A percentile compares a stretch with the other conserved stretches of the same genome.
phyloP scores from a whole-genome alignment of 2,888 invertebrate species.

The Aspidapion aeneum region DNA sequence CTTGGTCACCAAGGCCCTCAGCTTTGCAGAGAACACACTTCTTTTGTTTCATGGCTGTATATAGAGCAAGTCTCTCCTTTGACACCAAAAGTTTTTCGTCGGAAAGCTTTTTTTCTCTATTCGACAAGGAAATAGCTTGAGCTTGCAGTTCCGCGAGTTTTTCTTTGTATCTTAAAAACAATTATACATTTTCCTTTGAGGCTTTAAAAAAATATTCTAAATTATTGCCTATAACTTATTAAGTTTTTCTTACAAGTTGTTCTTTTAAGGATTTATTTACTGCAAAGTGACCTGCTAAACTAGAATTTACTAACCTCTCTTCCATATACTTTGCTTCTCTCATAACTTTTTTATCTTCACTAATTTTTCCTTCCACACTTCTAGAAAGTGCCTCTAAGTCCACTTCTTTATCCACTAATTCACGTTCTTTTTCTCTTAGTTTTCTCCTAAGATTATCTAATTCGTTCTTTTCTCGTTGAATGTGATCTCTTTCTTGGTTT shows the following conservation, averaged over 20 bases:
- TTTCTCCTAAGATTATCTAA: slow-evolving; percentile 40
- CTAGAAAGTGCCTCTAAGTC: slow-evolving; percentile 39
- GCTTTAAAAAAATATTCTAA: no score
- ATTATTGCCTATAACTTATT: no score
- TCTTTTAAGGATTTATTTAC: no score
- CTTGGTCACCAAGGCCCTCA: no score
- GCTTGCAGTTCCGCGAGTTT: slow-evolving; percentile 56
- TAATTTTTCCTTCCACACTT: slow-evolving; percentile 52
- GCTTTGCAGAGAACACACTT: slow-evolving; percentile 41
- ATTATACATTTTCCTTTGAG: no score
- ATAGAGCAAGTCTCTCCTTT: slow-evolving; percentile 55
- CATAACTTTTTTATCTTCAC: slow-evolving; percentile 54
- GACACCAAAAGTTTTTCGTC: slow-evolving; percentile 59
- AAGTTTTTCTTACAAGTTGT: no score
- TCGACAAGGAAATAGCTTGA: slow-evolving; percentile 53
- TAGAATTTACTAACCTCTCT: no score
- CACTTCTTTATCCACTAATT: slow-evolving; percentile 38
- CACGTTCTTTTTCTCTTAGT: slow-evolving; percentile 37
- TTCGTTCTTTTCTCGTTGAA: slow-evolving; percentile 41
- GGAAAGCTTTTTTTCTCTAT: slow-evolving; percentile 58
- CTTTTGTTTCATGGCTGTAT: slow-evolving; percentile 51
- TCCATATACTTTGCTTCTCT: slow-evolving; percentile 46
- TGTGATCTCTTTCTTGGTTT: slow-evolving; percentile 41
- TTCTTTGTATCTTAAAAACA: slow-evolving; percentile 50
- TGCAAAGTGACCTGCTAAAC: no score